Percentiles rank a stretch among this genome's conserved stretches.
phyloP scores from a whole-genome alignment of 2,888 invertebrate species.

The Rapana venosa region DNA sequence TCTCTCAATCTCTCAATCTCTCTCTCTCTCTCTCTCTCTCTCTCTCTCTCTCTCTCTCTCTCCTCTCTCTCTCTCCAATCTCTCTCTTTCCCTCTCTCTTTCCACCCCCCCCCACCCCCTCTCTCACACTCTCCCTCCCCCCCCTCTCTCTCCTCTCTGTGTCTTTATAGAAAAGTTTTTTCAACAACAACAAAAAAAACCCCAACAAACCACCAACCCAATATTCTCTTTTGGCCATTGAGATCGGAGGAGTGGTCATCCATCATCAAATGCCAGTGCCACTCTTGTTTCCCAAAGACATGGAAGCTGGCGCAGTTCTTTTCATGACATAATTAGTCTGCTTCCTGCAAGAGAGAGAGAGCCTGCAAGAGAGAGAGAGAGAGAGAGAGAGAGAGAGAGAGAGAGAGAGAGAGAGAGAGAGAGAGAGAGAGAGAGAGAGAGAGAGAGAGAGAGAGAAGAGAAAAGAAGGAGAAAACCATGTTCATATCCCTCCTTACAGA shows the following conservation, averaged over 20 bases:
- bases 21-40: no score
- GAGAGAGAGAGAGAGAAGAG: not conserved
- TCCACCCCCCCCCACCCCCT: no score
- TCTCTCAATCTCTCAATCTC: no score
- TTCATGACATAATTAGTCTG: constrained; percentile 20
- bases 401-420: no score
- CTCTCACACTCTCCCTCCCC: no score
- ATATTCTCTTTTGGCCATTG: not conserved
- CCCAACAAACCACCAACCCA: not conserved
- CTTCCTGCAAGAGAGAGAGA: not conserved
- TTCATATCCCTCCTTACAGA: not conserved
- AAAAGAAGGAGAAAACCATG: not conserved
- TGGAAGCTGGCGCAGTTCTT: not conserved
- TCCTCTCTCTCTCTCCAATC: no score
- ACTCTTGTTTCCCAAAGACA: not conserved
- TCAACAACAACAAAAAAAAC: not conserved
- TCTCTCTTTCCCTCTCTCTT: no score
- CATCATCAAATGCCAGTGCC: no score
- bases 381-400: not conserved
- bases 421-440: not conserved
- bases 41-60: no score
- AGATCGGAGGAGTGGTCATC: not conserved
- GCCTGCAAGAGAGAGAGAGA: no score
- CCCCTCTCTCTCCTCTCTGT: no score
- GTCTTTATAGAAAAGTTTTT: no score